These are phyloP conservation scores for Bilobella aurantiaca DNA, from an alignment of 1,140 invertebrate genomes.

Conservation along the genomic window DNA sequence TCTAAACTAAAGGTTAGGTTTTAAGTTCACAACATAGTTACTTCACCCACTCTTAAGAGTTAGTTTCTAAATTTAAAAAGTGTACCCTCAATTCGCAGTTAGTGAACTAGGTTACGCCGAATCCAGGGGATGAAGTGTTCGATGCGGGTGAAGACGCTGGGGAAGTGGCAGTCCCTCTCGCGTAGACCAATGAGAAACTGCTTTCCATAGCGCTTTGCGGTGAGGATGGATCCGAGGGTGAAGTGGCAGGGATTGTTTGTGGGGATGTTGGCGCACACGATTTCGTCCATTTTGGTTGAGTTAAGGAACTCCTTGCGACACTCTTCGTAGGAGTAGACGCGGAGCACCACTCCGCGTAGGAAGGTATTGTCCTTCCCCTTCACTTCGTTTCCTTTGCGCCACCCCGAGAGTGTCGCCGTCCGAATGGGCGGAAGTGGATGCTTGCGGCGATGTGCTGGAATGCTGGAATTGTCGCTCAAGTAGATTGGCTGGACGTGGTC, in stretches of 20 bases:
- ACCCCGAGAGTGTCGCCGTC: not conserved
- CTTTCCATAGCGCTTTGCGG: not conserved
- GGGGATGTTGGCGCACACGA: constrained; percentile 1
- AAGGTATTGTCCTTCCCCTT: constrained; percentile 1
- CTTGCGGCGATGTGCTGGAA: not conserved
- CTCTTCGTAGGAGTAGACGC: constrained; percentile 4
- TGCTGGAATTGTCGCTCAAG: constrained; percentile 1
- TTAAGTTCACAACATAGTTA: too few relatives aligned
- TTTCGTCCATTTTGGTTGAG: constrained; percentile 10
- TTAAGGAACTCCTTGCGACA: constrained; percentile 8
- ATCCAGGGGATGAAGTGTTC: constrained; percentile 19
- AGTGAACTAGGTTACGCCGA: constrained; percentile 15
- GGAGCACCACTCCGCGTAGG: constrained; percentile 1
- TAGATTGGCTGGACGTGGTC: constrained; percentile 3
- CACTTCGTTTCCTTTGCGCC: constrained; percentile 1
- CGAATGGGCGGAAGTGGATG: not conserved
- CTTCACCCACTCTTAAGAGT: too few relatives aligned
- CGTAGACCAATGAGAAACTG: not conserved
- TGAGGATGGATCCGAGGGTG: not conserved
- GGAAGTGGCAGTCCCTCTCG: constrained; percentile 12
- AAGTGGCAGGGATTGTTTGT: constrained; percentile 4
- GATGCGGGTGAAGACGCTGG: constrained; percentile 14
- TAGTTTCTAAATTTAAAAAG: too few relatives aligned
- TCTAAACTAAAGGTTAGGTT: too few relatives aligned
- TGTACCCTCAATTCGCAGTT: too few relatives aligned